A percentile compares a stretch with the other conserved stretches of the same genome.
phyloP scores from a whole-genome alignment of 2,888 invertebrate genomes.

The Ichneumon xanthorius region DNA sequence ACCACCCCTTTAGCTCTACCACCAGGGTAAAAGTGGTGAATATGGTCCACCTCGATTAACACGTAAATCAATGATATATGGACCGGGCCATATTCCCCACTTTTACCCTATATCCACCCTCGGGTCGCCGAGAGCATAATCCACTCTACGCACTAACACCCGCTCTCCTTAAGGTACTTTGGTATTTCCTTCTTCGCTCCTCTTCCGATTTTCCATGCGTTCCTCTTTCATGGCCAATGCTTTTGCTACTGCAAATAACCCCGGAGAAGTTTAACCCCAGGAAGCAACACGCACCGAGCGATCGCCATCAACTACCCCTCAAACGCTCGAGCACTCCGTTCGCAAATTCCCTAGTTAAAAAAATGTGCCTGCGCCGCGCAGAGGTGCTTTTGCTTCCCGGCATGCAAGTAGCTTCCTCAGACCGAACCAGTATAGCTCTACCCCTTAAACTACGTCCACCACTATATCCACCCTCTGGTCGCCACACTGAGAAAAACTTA shows the following conservation, averaged over 20 bases:
- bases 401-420: conserved; percentile 14
- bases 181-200: conserved; percentile 18
- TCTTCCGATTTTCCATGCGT: conserved; percentile 32
- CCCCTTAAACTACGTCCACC: conserved; percentile 69
- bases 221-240: conserved; percentile 63
- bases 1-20: conserved; percentile 70
- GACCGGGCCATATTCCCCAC: too few relatives aligned
- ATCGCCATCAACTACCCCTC: conserved; percentile 36
- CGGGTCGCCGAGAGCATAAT: conserved; percentile 50
- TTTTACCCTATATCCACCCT: conserved; percentile 62
- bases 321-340: not conserved
- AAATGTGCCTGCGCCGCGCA: not conserved
- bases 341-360: too few relatives aligned
- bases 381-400: conserved; percentile 13
- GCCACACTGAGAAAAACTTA: not conserved
- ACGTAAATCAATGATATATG: too few relatives aligned
- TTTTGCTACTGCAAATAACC: conserved; percentile 55
- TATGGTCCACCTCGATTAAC: too few relatives aligned
- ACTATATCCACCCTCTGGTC: conserved; percentile 61
- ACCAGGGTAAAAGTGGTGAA: too few relatives aligned
- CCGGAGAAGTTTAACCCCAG: conserved; percentile 31
- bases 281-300: conserved; percentile 30
- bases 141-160: conserved; percentile 10
- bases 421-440: conserved; percentile 32
- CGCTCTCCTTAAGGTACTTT: not conserved